Evolutionary conservation across 2,888 invertebrate genomes (phyloP).

Genomic region (Arrhopalites spinosus): DNA sequence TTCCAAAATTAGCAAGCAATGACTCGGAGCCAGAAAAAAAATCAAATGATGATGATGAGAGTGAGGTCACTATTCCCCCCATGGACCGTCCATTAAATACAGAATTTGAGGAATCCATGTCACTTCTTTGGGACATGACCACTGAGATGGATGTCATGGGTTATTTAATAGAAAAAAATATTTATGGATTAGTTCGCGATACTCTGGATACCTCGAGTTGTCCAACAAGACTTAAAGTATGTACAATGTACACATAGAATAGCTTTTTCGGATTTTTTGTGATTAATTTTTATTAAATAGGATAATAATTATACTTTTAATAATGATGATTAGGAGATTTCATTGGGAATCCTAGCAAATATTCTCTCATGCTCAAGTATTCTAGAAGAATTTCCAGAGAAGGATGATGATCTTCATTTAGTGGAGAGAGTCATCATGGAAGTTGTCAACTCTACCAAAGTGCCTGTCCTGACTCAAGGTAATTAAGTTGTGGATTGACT

Average conservation of each 20-base stretch:
- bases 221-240: conserved; percentile 66
- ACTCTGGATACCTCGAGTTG: conserved; percentile 66
- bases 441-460: conserved; percentile 37
- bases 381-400: conserved; percentile 65
- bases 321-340: conserved; percentile 69
- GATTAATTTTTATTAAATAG: background rate
- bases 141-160: conserved; percentile 75
- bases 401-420: conserved; percentile 65
- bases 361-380: conserved; percentile 73
- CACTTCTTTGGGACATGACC: conserved; percentile 85
- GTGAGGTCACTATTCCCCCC: background rate
- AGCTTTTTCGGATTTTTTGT: too few species aligned
- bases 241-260: too few species aligned
- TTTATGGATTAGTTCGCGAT: conserved; percentile 69
- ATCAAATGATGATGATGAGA: background rate
- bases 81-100: conserved; percentile 51
- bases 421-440: conserved; percentile 63
- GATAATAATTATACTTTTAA: background rate
- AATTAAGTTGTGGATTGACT: too few species aligned
- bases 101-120: conserved; percentile 72
- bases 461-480: conserved; percentile 45
- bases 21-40: background rate
- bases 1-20: background rate
- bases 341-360: conserved; percentile 82
- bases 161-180: conserved; percentile 71